Conservation (phyloP, 2,113 vertebrate species). For the Perca schrenkii region DNA sequence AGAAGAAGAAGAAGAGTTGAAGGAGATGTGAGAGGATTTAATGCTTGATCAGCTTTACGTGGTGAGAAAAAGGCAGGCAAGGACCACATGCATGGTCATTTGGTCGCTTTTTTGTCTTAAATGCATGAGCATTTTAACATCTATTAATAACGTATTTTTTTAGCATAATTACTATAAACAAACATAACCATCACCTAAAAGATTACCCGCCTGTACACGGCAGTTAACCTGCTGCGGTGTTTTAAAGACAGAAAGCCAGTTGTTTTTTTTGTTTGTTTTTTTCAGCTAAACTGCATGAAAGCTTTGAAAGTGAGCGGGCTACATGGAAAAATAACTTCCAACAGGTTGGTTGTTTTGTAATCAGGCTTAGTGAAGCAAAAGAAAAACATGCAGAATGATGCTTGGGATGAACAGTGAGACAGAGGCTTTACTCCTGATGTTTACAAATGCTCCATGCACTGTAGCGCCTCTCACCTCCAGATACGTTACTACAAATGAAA, state of each 20-base stretch:
- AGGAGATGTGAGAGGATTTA: constrained; percentile 2
- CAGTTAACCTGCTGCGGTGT: constrained; percentile 19
- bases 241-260: constrained; percentile 8
- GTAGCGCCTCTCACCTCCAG: constrained; percentile 17
- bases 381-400: background rate
- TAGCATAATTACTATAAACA: constrained; percentile 40
- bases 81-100: background rate
- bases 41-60: background rate
- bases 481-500: constrained; percentile 19
- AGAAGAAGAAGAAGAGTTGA: background rate
- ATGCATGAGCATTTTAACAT: background rate
- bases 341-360: constrained; percentile 4
- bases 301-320: background rate
- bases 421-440: background rate
- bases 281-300: background rate
- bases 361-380: constrained; percentile 7
- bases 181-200: constrained; percentile 22
- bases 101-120: background rate
- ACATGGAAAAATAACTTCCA: background rate
- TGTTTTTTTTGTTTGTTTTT: background rate
- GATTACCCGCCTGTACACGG: constrained; percentile 35
- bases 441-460: background rate
- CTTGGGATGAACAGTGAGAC: background rate
- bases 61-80: background rate
- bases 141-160: constrained; percentile 15